phyloP scores from a whole-genome alignment of 2,888 invertebrate species.

The Rhagonycha lutea region DNA sequence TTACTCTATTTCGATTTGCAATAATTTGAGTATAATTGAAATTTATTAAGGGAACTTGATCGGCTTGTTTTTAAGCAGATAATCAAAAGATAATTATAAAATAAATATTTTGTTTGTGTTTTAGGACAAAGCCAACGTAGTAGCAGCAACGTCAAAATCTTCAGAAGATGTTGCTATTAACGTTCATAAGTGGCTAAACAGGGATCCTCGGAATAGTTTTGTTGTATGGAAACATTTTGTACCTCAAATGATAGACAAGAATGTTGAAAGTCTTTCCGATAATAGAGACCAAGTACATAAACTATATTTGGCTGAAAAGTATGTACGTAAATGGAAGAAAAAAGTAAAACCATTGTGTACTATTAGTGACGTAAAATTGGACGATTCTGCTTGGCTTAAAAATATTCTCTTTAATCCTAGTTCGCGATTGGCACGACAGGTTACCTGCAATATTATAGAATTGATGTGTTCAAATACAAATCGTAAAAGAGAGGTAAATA shows the following conservation, averaged over 20 bases:
- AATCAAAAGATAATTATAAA: too few species aligned
- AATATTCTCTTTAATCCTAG: constrained; percentile 92
- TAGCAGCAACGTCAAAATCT: constrained; percentile 39
- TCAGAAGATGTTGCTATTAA: constrained; percentile 65
- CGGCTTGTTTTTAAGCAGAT: too few species aligned
- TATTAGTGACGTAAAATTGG: constrained; percentile 64
- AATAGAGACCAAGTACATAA: constrained; percentile 46
- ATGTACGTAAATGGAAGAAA: constrained; percentile 69
- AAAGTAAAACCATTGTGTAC: constrained; percentile 35
- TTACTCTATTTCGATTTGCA: neutral
- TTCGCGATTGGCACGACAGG: constrained; percentile 84
- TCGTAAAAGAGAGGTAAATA: constrained; percentile 65
- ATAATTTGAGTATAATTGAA: neutral
- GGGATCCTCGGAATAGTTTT: constrained; percentile 71
- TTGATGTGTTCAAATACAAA: constrained; percentile 74
- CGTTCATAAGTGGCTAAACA: constrained; percentile 73
- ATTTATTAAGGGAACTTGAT: too few species aligned
- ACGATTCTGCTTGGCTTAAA: constrained; percentile 83
- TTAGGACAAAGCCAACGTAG: constrained; percentile 40
- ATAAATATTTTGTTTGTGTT: neutral
- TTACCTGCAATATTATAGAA: constrained; percentile 87
- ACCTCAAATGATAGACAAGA: constrained; percentile 55
- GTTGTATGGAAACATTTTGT: constrained; percentile 72
- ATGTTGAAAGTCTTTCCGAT: constrained; percentile 42
- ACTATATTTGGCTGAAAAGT: constrained; percentile 75